These are phyloP conservation scores for Dasyprocta punctata DNA, from an alignment of 2,113 vertebrate genomes.

Conservation along the genomic window DNA sequence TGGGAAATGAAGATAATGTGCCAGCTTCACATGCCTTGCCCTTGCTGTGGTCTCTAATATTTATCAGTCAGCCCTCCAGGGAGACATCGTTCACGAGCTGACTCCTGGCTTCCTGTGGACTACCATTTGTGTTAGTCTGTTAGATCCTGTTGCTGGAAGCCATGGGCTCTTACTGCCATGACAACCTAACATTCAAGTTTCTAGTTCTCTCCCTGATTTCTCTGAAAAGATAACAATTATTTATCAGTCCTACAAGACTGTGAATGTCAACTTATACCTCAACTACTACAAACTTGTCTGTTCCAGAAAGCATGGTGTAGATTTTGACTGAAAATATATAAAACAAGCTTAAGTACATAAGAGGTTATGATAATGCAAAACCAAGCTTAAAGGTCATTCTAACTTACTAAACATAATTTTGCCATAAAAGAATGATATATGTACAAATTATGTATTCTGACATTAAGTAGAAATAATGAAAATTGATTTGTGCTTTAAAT, in stretches of 20 bases:
- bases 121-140: not conserved
- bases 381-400: conserved; percentile 11
- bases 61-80: conserved; percentile 9
- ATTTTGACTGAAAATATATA: conserved; percentile 25
- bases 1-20: not conserved
- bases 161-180: conserved; percentile 15
- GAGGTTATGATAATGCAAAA: not conserved
- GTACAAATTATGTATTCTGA: not conserved
- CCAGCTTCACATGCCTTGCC: not conserved
- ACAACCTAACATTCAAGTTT: conserved; percentile 33
- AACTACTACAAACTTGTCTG: conserved; percentile 13
- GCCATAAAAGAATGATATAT: not conserved
- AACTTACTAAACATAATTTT: conserved; percentile 20
- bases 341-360: conserved; percentile 44
- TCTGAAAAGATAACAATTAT: conserved; percentile 1
- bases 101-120: not conserved
- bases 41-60: not conserved
- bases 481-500: not conserved
- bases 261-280: not conserved
- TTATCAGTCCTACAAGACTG: not conserved
- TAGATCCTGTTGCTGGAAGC: conserved; percentile 24
- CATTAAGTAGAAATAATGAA: conserved; percentile 38
- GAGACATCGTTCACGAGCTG: not conserved
- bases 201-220: conserved; percentile 10
- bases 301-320: conserved; percentile 35